Evolutionary conservation across 2,113 vertebrate species (phyloP), one percentile per base, ranked within the genome.

Genomic region (Centrocercus urophasianus): DNA sequence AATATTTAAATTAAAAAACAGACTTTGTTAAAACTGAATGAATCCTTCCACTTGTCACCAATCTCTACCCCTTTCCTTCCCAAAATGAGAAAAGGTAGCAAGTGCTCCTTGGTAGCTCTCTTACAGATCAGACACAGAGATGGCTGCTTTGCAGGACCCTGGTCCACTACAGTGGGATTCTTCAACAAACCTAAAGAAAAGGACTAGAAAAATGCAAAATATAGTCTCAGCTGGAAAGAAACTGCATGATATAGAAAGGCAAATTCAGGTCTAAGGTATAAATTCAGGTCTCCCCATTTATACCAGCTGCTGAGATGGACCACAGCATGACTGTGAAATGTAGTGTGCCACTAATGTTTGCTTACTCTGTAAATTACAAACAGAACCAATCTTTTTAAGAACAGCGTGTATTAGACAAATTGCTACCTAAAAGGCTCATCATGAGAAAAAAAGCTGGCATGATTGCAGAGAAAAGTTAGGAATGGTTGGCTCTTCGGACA

Each of bases 321-420:
- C 61, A 69, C 85, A 72, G 79, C 83, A 57, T 45, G 86, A 25
- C 21, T 60, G 40, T 71, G 38, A 65, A 86, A 80, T 93, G 66
- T 75, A 80, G 30, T 13, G 52, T 86, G 61, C 86, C 4, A 8
- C 74, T 89, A 93, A 94, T 76, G 90, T 86, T 95, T 81, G 85
- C 80, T 89, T 74, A 69, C 77, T 65, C 64, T 60, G 57, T 88
- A 91, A 95, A 89, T 84, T 86, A 81, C 47, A 73, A 85, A 81
- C 42, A 71, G 82, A 63, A 63, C 76, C 79, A 18, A n/a, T 47
- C 32, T 83, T 91, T 75, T 80, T 48, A 25, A 83, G 90, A 78
- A 4, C 56, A 86, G 73, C 42, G 84, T 57, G 71, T 78, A 92
- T 95, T 75, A 78, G 83, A 54, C 77, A 84, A 40, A 83, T 13